phyloP scores from a whole-genome alignment of 2,888 invertebrate species.

The Temnothorax ravouxi region DNA sequence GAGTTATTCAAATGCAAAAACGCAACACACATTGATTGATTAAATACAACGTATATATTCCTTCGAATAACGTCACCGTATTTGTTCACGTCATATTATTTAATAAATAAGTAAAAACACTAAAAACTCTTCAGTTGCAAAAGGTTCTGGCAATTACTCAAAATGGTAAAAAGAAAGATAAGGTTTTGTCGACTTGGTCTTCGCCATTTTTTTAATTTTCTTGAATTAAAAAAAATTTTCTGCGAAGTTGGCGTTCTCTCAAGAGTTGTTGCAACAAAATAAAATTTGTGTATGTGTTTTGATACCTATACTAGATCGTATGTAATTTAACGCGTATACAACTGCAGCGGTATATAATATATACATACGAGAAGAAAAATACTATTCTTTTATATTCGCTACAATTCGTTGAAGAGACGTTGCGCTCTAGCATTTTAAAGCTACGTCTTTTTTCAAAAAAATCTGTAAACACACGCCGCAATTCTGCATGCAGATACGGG shows the following conservation, averaged over 20 bases:
- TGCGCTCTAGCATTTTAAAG: slow-evolving; percentile 56
- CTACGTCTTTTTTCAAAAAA: slow-evolving; percentile 60
- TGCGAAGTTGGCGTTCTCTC: not conserved
- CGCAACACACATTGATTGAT: not conserved
- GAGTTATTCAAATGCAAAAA: slow-evolving; percentile 1
- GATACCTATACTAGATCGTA: not conserved
- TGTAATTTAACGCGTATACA: slow-evolving; percentile 24
- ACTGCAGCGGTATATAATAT: not conserved
- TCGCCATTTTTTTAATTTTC: not conserved
- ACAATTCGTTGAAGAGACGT: slow-evolving; percentile 27
- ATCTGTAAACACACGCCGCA: slow-evolving; percentile 57
- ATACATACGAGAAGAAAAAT: slow-evolving; percentile 26
- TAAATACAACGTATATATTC: not conserved
- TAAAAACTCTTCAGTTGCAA: not conserved
- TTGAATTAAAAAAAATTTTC: not conserved
- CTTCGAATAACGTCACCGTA: not conserved
- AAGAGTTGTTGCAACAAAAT: not conserved
- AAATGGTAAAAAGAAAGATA: not conserved
- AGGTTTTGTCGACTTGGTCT: not conserved
- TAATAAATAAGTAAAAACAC: not conserved
- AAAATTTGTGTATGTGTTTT: slow-evolving; percentile 9
- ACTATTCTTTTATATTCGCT: slow-evolving; percentile 21
- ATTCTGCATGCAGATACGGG: slow-evolving; percentile 27
- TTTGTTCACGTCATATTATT: not conserved
- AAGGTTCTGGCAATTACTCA: too few relatives aligned